A percentile compares a stretch with the other conserved stretches of the same genome.
These are phyloP conservation scores for Cherax quadricarinatus DNA, from an alignment of 1,140 invertebrate genomes.

Conservation along the genomic window DNA sequence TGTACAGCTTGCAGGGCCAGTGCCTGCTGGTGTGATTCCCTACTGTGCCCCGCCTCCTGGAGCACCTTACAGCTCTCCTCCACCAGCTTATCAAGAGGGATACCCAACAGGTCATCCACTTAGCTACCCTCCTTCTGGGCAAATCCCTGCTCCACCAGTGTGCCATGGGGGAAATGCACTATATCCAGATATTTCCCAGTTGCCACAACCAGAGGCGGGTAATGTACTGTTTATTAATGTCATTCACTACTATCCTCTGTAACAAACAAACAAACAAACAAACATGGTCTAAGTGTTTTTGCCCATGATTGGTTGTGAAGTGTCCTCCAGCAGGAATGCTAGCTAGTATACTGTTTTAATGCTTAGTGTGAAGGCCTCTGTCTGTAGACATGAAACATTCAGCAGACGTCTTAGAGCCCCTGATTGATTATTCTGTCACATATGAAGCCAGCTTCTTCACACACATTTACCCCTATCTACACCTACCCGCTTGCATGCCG, in stretches of 20 bases:
- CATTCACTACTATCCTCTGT: neutral
- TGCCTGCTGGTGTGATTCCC: neutral
- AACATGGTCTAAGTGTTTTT: neutral
- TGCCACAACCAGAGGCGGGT: conserved; percentile 3
- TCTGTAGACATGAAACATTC: neutral
- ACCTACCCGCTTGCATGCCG: neutral
- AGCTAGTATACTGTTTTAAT: neutral
- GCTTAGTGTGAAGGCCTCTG: neutral
- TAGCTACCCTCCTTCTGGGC: neutral
- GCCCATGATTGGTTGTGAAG: neutral
- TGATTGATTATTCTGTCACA: neutral
- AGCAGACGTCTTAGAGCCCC: neutral
- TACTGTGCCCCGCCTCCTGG: neutral
- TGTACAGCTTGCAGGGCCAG: neutral
- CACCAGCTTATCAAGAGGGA: neutral
- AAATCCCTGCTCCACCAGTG: neutral
- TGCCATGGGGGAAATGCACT: neutral
- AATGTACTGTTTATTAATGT: neutral
- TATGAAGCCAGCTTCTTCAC: neutral
- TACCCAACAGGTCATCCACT: neutral
- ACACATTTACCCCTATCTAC: neutral
- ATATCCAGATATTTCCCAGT: neutral
- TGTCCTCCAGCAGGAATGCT: neutral
- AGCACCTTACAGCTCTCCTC: neutral
- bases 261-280: too few relatives aligned